phyloP scores from a whole-genome alignment of 1,140 invertebrate genomes.

The Scaptomyza montana region DNA sequence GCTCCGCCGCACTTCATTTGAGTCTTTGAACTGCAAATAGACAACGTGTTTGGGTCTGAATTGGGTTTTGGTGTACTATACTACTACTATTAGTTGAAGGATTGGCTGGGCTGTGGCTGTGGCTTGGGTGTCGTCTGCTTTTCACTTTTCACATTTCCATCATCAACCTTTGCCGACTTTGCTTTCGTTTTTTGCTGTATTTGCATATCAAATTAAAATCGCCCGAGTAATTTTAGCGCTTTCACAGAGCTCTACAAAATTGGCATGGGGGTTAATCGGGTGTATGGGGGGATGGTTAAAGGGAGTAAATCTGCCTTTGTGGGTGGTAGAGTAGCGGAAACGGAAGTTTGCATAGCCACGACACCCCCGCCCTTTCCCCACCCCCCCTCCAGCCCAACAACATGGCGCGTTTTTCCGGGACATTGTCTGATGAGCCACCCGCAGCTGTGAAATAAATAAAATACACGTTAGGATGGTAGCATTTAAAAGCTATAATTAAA shows the following conservation, averaged over 20 bases:
- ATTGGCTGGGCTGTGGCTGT: not conserved
- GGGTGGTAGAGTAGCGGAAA: constrained; percentile 32
- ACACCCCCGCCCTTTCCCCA: not conserved
- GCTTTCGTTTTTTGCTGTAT: constrained; percentile 79
- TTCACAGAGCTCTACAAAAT: constrained; percentile 58
- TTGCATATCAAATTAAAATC: constrained; percentile 82
- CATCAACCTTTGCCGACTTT: constrained; percentile 73
- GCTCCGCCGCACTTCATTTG: constrained; percentile 69
- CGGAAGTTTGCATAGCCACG: constrained; percentile 65
- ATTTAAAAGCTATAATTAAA: constrained; percentile 82
- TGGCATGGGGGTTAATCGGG: constrained; percentile 10
- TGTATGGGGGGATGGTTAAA: not conserved
- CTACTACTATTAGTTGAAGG: constrained; percentile 1
- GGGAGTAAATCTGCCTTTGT: constrained; percentile 2
- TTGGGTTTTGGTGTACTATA: constrained; percentile 12
- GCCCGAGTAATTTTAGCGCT: constrained; percentile 79
- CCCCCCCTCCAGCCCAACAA: constrained; percentile 13
- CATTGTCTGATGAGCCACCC: constrained; percentile 77
- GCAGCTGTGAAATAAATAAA: constrained; percentile 81
- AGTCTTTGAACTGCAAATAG: constrained; percentile 79
- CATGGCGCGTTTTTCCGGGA: constrained; percentile 74
- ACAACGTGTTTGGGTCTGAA: constrained; percentile 59
- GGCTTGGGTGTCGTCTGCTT: constrained; percentile 54
- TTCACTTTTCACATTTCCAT: constrained; percentile 80
- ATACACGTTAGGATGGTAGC: constrained; percentile 74